Conservation (phyloP, 35 echinoderm and acorn worm species). For the Heliocidaris tuberculata region DNA sequence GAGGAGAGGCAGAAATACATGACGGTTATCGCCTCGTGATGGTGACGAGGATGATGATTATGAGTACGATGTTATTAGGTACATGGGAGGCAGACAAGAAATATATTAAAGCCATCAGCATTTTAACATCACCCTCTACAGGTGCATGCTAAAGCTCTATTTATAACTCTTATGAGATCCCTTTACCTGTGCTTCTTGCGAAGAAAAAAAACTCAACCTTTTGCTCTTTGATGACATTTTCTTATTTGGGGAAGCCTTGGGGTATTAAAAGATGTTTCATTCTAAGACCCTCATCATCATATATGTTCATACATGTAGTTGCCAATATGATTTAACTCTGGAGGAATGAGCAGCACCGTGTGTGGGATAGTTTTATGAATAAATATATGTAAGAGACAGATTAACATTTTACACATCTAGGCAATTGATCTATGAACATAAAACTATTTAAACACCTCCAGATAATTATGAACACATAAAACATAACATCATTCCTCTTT, state of each 20-base stretch:
- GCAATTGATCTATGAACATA: too few species aligned
- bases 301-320: too few species aligned
- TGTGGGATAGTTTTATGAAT: too few species aligned
- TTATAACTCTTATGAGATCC: not conserved
- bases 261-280: not conserved
- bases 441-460: too few species aligned
- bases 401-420: too few species aligned
- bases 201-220: not conserved
- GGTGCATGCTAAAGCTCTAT: not conserved
- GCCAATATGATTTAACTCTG: too few species aligned
- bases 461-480: too few species aligned
- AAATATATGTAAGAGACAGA: too few species aligned
- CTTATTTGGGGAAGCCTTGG: not conserved
- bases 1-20: conserved; percentile 5
- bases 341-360: too few species aligned
- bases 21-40: not conserved
- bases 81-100: not conserved
- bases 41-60: not conserved
- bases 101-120: not conserved
- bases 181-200: not conserved
- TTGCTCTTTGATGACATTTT: not conserved
- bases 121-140: not conserved
- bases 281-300: not conserved
- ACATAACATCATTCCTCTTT: too few species aligned
- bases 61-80: not conserved